phyloP scores from a whole-genome alignment of 2,113 vertebrate genomes.

The Melanerpes formicivorus region DNA sequence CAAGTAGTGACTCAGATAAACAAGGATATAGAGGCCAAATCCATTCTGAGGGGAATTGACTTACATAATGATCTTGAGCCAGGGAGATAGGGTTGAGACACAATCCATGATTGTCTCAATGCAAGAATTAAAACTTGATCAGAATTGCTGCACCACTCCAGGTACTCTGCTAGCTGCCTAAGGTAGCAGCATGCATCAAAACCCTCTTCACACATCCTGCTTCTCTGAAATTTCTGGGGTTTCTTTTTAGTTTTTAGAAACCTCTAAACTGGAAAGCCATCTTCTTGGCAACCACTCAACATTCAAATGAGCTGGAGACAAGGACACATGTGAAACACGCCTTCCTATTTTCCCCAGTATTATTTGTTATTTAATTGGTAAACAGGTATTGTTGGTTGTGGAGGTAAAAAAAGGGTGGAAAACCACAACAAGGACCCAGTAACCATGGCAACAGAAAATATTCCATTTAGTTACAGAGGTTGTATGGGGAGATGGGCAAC shows the following conservation, averaged over 20 bases:
- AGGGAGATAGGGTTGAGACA: not conserved
- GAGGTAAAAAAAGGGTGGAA: not conserved
- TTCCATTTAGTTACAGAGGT: conserved; percentile 24
- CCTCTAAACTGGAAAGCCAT: conserved; percentile 11
- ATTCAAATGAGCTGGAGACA: conserved; percentile 16
- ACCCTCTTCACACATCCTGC: not conserved
- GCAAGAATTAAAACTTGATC: not conserved
- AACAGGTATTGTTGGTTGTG: not conserved
- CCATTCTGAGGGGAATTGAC: not conserved
- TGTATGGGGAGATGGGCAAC: not conserved
- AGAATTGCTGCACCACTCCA: not conserved
- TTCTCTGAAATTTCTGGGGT: not conserved
- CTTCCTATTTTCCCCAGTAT: not conserved
- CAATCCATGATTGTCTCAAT: not conserved
- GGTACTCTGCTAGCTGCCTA: not conserved
- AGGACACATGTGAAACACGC: not conserved
- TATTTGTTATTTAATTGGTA: conserved; percentile 29
- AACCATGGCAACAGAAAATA: conserved; percentile 21
- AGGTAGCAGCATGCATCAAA: not conserved
- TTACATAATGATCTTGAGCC: not conserved
- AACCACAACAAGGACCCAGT: not conserved
- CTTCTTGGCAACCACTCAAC: not conserved
- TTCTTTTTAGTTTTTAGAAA: conserved; percentile 39
- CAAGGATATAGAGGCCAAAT: not conserved
- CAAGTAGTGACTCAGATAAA: not conserved